Evolutionary conservation across 2,113 vertebrate species (phyloP).

Genomic region (Lynx canadensis): DNA sequence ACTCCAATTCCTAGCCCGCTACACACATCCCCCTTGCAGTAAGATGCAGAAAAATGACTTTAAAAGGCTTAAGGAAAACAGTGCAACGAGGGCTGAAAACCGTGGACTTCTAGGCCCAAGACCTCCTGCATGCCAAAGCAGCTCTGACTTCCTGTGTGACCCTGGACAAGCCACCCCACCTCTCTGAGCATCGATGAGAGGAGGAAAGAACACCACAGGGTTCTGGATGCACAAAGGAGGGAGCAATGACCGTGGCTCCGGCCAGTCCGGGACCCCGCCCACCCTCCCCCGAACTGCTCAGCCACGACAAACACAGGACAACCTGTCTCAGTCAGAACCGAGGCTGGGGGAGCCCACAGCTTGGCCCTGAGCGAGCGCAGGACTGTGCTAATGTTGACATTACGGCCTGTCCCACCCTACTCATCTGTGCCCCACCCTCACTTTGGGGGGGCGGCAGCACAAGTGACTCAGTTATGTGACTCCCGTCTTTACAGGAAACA

Average conservation of each 20-base stretch:
- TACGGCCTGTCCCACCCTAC: not conserved
- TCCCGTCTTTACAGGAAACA: not conserved
- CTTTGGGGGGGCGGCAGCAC: not conserved
- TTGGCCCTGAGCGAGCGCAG: not conserved
- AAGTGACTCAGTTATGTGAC: not conserved
- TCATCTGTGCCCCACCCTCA: not conserved
- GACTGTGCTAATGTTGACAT: not conserved
- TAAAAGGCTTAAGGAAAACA: not conserved
- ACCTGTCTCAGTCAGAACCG: not conserved
- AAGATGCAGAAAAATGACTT: not conserved
- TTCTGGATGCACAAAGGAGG: too few species aligned
- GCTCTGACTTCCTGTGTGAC: not conserved
- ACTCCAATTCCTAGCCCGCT: not conserved
- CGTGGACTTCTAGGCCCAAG: not conserved
- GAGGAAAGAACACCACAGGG: not conserved
- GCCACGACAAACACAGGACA: not conserved
- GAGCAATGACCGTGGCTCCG: not conserved
- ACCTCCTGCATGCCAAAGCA: not conserved
- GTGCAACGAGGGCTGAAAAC: not conserved
- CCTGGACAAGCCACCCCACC: not conserved
- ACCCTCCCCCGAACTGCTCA: not conserved
- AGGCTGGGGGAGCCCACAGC: not conserved
- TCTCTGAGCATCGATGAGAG: not conserved
- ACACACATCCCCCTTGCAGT: not conserved
- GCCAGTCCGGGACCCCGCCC: not conserved